Base-by-base conservation (phyloP, 2,888 invertebrate species). In the Empis stercorea region DNA sequence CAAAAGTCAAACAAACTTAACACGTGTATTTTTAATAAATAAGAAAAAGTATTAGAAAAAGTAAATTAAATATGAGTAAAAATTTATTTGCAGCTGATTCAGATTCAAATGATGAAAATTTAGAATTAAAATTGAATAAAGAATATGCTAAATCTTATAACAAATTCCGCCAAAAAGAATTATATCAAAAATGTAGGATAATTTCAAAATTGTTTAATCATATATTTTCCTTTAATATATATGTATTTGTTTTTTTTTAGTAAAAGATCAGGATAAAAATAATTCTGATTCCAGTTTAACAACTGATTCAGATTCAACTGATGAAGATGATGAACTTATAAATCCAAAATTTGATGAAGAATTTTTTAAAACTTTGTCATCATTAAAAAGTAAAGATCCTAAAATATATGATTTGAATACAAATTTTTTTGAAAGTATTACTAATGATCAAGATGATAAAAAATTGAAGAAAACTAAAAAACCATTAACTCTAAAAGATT, bases 311-410 rank as follows among this genome's bases (percentile, higher is more conserved):
- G 60, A 59, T 10, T 60, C 61, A 2, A 61, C 61, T 0, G 63
- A 64, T 9, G 63, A 65, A 32, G 66, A 68, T 36, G 63, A 63
- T 43, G 60, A 58, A 47, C 51, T 58, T 4, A 51, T 60, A 43
- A 61, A 63, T 58, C 53, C 61, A 4, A 57, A 62, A 45, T 70
- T 70, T 46, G 94, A 96, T 61, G 81, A 84, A 55, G 83, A 87
- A 54, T 97, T 97, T 67, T 80, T 89, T 39, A 86, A 85, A 68
- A 86, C 94, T 0, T 71, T 95, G 2, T 76, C 92, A 0, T 80
- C 81, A 44, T 67, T 97, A 41, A 95, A 94, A 64, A 85, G 79
- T 41, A 88, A 87, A 61, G 88, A 95, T 71, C 89, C 94, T 0
- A 75, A 77, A 55, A 93, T 95, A 52, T 96, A 96, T 66, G 81